phyloP scores from a whole-genome alignment of 2,113 vertebrate genomes.

The Beaufortia kweichowensis region DNA sequence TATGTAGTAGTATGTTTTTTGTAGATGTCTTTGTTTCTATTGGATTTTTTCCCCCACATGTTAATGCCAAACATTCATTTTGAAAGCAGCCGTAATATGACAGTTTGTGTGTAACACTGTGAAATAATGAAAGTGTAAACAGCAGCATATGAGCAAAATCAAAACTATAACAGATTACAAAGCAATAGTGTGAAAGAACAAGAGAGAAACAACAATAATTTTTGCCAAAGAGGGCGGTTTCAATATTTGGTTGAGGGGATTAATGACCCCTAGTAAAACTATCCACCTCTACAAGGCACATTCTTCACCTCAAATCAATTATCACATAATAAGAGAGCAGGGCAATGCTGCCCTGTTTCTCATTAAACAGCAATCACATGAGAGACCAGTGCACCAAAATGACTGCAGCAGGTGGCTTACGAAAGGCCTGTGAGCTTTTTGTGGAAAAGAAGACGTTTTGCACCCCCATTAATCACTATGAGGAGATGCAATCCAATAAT shows the following conservation, averaged over 20 bases:
- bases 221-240: slow-evolving; percentile 16
- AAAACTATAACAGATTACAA: background rate
- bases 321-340: slow-evolving; percentile 24
- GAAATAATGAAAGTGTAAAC: background rate
- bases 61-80: background rate
- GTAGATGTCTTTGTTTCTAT: too few relatives aligned
- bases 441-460: slow-evolving; percentile 1
- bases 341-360: slow-evolving; percentile 18
- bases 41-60: too few relatives aligned
- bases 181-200: background rate
- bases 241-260: slow-evolving; percentile 37
- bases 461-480: slow-evolving; percentile 30
- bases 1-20: too few relatives aligned
- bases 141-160: background rate
- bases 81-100: background rate
- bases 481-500: slow-evolving; percentile 38
- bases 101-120: background rate
- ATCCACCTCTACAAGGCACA: slow-evolving; percentile 30
- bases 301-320: slow-evolving; percentile 44
- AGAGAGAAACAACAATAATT: background rate
- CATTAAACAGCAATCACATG: slow-evolving; percentile 33
- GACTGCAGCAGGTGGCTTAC: slow-evolving; percentile 19
- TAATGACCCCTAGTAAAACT: slow-evolving; percentile 31
- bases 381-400: slow-evolving; percentile 37
- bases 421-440: slow-evolving; percentile 7